These are phyloP conservation scores for Macrostomum lignano DNA, from an alignment of 1,140 invertebrate genomes.

Conservation along the genomic window DNA sequence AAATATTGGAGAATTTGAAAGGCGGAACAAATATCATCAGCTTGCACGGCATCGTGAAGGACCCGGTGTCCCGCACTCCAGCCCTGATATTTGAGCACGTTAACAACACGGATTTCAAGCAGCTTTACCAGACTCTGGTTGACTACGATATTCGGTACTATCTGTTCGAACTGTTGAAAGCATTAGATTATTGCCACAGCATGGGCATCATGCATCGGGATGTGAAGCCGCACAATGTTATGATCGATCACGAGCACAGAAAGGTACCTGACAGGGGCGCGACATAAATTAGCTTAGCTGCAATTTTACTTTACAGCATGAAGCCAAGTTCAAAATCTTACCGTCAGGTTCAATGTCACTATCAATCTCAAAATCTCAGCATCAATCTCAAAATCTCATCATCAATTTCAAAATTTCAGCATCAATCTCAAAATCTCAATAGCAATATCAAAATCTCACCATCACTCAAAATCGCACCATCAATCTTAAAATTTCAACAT, in stretches of 20 bases:
- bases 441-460: too few relatives aligned
- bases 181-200: conserved; percentile 95
- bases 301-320: too few relatives aligned
- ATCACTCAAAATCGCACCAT: too few relatives aligned
- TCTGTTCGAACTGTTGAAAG: conserved; percentile 63
- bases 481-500: too few relatives aligned
- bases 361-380: too few relatives aligned
- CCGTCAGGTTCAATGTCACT: too few relatives aligned
- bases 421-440: too few relatives aligned
- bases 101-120: conserved; percentile 98
- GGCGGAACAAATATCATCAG: conserved; percentile 97
- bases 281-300: conserved; percentile 13
- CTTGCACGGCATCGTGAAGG: conserved; percentile 89
- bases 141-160: conserved; percentile 96
- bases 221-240: conserved; percentile 90
- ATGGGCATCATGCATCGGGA: conserved; percentile 99
- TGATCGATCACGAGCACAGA: conserved; percentile 97
- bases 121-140: conserved; percentile 91
- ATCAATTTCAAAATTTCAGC: too few relatives aligned
- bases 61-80: conserved; percentile 75
- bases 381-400: too few relatives aligned
- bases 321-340: too few relatives aligned
- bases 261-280: conserved; percentile 31
- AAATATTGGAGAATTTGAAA: conserved; percentile 94
- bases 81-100: conserved; percentile 98